Base-by-base conservation (phyloP, 2,797 vertebrate genomes). In the Periparus ater region DNA sequence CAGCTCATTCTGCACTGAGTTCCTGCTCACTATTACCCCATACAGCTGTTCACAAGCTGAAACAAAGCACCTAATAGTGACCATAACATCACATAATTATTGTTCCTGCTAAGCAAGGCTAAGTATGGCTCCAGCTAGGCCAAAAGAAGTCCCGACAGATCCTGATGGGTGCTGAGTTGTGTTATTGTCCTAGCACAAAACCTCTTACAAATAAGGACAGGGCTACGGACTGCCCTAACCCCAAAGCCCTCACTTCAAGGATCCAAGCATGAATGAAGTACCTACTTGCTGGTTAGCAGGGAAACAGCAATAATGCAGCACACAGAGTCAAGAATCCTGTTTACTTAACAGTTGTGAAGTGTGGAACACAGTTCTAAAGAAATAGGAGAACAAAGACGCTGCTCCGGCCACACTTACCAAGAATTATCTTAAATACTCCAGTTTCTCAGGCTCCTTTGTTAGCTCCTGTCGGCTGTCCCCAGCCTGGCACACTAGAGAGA, bases 401-500 rank as follows among this genome's bases (percentile, higher is more conserved):
- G 29, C 7, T 73, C 30, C 14, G 30, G 48, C 17, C 16, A 10
- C 10, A 17, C 19, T 71, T 27, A 47, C 27, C 13, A 47, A 47
- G 38, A 80, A 80, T 70, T 26, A 11, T 38, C 51, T 75, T 17
- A 76, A 92, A 88, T 42, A 47, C 38, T 83, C 9, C 34, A 5
- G 11, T 54, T 91, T 89, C 42, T 83, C 32, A 11, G 25, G 25
- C 70, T 68, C 34, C 45, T n/a, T 71, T 22, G 36, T 62, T 91
- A 20, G 42, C 47, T 83, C 50, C 45, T 80, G 53, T 47, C 3
- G 47, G 38, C 25, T 77, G 17, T 47, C 72, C 68, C 42, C 26
- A 38, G 84, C 7, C 78, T 88, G 66, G 42, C 73, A 65, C 57
- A 65, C 68, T 65, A 85, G 75, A 91, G 75, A 91, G 79, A 85